Base-by-base conservation (phyloP, 53 echinoderm and acorn worm genomes). In the Antedon mediterranea region DNA sequence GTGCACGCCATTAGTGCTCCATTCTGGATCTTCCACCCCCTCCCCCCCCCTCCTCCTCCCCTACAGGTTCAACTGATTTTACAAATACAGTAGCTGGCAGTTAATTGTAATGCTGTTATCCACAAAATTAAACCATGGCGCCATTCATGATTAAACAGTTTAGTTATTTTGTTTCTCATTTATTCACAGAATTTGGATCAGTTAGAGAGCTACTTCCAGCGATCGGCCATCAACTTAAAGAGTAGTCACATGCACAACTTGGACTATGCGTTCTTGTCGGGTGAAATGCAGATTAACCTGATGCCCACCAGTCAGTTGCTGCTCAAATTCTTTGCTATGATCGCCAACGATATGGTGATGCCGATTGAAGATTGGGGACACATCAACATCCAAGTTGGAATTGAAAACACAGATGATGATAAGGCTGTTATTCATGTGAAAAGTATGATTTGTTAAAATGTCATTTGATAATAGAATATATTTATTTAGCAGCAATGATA, bases 321-420 rank as follows among this genome's bases (percentile, higher is more conserved):
- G 85, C 74, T 87, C 33, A 80, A 89, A 31, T 95, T 91, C 84
- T 95, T 85, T 82, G 85, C 74, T 71, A 82, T 82, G 30, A 33
- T 88, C 44, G 87, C 89, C 31, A 32, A 74, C 26, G 85, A 92
- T 74, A 87, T 92, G 76, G 78, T 78, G 30, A 86, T 85, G 31
- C 90, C 91, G 26, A 80, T 79, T n/a, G 91, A 86, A 43, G 89
- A 89, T 75, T 86, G 89, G 28, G 97, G 97, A 28, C 87, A 89
- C 74, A 82, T 95, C 57, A 87, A 85, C 7, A 72, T 95, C 76
- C 87, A 92, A 82, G 80, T 95, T 33, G 88, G 81, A 72, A 86
- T 82, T 43, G 76, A 89, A 57, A 89, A 85, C 42, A 74, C 73
- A 31, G 82, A 82, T 33, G 86, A 84, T 28, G 41, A 83, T 32